Evolutionary conservation across 2,888 invertebrate genomes (phyloP), one percentile per base, ranked within the genome.

Genomic region (Mystacides longicornis): DNA sequence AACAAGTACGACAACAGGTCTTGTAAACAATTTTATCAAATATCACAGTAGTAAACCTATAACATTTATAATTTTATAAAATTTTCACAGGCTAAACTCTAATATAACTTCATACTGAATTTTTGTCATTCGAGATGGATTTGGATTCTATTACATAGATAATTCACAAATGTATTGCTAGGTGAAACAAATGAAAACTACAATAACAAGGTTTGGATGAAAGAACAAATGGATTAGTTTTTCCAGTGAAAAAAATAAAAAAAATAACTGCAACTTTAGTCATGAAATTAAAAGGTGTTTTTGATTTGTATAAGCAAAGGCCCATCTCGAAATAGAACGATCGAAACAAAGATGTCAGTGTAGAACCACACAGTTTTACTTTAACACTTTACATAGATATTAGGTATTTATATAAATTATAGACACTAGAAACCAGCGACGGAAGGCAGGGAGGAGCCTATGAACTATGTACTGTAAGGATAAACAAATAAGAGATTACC

Each of bases 1-100:
- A 33, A 52, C 37, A 37, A 45, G n/a, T n/a, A 47, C 21, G 33
- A 49, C 53, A 47, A 18, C 23, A 22, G 31, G 21, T 23, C 52
- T 49, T 49, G n/a, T 52, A 27, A 54, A 57, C 57, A 57, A 57
- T 57, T 57, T 57, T 52, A 57, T 57, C 57, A 57, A 57, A 57
- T 54, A 57, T 57, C 57, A 57, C 57, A 57, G 57, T 57, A 48
- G 42, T 55, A 57, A 52, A 50, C 54, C 54, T 33, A 54, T 49
- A 23, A 43, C 20, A 52, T 54, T 54, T 52, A 48, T 52, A 7
- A 7, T 27, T 37, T n/a, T 37, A 37, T 21, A 49, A 48, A 45
- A 49, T 48, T 50, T 54, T 54, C 49, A 45, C 49, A 50, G 54
- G 54, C 54, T 54, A 49, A 37, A 45, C 21, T 49, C 54, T 54